Base-by-base conservation (phyloP, 2,113 vertebrate species). In the Anarhynchus alexandrinus region DNA sequence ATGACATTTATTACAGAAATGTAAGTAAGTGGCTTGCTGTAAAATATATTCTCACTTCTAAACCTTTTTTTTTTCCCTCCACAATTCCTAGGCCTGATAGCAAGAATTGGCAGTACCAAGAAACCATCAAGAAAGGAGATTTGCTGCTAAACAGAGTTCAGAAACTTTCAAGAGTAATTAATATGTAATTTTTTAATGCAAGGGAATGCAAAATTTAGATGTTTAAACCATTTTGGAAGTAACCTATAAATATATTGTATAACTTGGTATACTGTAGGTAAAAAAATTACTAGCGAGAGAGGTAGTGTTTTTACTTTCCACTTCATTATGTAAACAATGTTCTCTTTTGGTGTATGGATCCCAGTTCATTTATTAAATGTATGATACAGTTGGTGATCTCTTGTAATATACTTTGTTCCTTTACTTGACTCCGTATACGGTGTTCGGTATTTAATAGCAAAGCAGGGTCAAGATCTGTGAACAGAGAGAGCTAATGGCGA, bases 21-120 rank as follows among this genome's bases (percentile, higher is more conserved):
- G 20, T 79, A 36, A 22, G 34, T 88, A 36, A 22, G 34, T 88
- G 57, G 27, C 51, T 71, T 64, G 20, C 15, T 92, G 17, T 80
- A 86, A 80, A 70, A 55, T 26, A 29, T 12, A 30, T 43, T 72
- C 42, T 89, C 38, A 66, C 43, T 85, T 62, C 55, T 94, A 90
- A 97, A 79, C 30, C 36, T 27, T 4, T 47, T 52, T 55, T 55
- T 32, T 82, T 52, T 62, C 25, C 74, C 19, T 59, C 6, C 6
- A 4, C n/a, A 22, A 93, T 92, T 97, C 96, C 57, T 94, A 99
- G 99, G 98, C 99, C 99, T 12, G 99, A 99, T 87, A 99, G 99
- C 97, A 99, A 99, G 99, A 99, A 99, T 95, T 99, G 99, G 99
- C 99, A 99, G 97, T 99, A 99, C 97, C 99, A 99, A 97, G 99